These are phyloP conservation scores for Bettongia penicillata DNA, from an alignment of 2,113 vertebrate genomes.

Conservation along the genomic window DNA sequence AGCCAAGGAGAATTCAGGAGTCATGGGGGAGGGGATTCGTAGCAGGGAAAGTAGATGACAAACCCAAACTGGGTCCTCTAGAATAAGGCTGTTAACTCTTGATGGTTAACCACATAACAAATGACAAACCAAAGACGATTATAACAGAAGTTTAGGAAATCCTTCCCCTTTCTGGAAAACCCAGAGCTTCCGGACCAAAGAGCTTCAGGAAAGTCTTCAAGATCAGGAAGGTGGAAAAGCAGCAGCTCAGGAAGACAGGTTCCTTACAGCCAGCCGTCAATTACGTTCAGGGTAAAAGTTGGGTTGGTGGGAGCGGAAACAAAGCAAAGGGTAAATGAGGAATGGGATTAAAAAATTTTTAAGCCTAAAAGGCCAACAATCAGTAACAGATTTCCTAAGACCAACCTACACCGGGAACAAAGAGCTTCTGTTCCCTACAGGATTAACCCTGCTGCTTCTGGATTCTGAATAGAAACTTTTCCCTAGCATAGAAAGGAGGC, in stretches of 20 bases:
- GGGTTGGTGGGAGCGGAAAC: background rate
- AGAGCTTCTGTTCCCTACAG: slow-evolving; percentile 62
- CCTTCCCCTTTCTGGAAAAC: background rate
- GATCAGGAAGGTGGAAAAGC: background rate
- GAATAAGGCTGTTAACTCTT: background rate
- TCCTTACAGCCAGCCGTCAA: background rate
- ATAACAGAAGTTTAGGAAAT: background rate
- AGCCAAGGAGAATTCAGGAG: background rate
- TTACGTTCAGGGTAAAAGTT: slow-evolving; percentile 8
- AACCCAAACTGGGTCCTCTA: background rate
- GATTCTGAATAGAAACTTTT: slow-evolving; percentile 64
- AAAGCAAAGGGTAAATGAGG: background rate
- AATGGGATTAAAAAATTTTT: background rate
- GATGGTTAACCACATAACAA: background rate
- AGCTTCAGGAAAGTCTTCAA: background rate
- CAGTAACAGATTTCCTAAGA: slow-evolving; percentile 9
- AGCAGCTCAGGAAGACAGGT: background rate
- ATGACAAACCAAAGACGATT: background rate
- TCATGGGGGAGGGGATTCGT: background rate
- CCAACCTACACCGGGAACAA: slow-evolving; percentile 71
- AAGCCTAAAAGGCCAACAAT: slow-evolving; percentile 47
- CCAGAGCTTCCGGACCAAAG: background rate
- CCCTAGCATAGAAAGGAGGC: slow-evolving; percentile 23
- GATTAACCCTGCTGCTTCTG: slow-evolving; percentile 25
- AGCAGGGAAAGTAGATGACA: background rate